Evolutionary conservation across 2,888 invertebrate species (phyloP).

Genomic region (Himalopsyche japonica): DNA sequence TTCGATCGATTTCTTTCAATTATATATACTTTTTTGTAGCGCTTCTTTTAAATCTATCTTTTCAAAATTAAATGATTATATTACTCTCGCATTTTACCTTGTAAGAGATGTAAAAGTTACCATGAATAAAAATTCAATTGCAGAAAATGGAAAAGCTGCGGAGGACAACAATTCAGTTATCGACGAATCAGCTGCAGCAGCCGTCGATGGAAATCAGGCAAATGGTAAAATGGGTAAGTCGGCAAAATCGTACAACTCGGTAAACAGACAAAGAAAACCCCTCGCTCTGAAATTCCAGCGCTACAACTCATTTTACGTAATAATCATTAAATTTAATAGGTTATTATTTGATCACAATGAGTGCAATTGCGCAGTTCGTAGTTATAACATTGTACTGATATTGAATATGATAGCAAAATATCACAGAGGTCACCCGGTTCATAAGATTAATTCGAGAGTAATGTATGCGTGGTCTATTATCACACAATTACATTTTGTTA

Average conservation of each 20-base stretch:
- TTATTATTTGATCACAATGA: no score
- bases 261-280: neutral
- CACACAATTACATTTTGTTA: no score
- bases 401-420: neutral
- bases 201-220: neutral
- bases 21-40: no score
- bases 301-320: no score
- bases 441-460: neutral
- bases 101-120: neutral
- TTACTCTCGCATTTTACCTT: no score
- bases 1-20: no score
- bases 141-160: neutral
- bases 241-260: neutral
- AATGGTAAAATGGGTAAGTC: constrained; percentile 1
- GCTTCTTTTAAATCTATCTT: no score
- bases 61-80: no score
- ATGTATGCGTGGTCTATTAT: neutral
- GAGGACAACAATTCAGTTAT: neutral
- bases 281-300: no score
- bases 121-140: neutral
- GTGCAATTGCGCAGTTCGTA: neutral
- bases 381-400: neutral
- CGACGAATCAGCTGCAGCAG: neutral
- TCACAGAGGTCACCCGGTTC: neutral
- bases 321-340: no score